Base-by-base conservation (phyloP, 2,888 invertebrate genomes). In the Magallana nippona region DNA sequence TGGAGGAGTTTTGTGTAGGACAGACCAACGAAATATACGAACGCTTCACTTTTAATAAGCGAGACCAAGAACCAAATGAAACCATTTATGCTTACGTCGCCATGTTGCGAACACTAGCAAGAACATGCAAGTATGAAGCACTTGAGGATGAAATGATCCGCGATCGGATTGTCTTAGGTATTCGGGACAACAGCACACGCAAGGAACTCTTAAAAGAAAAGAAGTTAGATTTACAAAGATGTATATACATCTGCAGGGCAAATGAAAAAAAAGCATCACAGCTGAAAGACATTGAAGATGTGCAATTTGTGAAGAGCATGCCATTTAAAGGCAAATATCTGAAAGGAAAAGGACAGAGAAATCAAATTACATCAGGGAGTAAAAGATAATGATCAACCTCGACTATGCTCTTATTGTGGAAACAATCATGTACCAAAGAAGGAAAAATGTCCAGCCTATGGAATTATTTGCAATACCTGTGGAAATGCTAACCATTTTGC, bases 11-110 rank as follows among this genome's bases (percentile, higher is more conserved):
- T 80, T 83, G 82, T 81, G 79, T 85, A 62, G 82, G 84, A 57
- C 79, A 82, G 32, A 84, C 80, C 22, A 87, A 84, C 71, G 87
- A 85, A 55, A 86, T 63, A 17, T 85, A 81, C 79, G 87, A 87
- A 81, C 77, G 86, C 17, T 86, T 77, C 58, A 81, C 55, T 22
- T 87, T 85, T 56, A 85, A 85, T 60, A 60, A 56, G 55, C 79
- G 84, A 63, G 71, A 81, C 27, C 83, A 86, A 78, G 80, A 83
- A 79, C 63, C 60, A 62, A 77, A 56, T 78, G 83, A 86, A 57
- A 79, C 78, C 22, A 63, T 87, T 82, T 85, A 86, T n/a, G 22
- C 79, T 10, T 87, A 86, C 71, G 79, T 82, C 10, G 78, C 83
- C n/a, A 62, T 58, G 1, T 27, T 85, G 13, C 22, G 85, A 79